Evolutionary conservation across 1,140 invertebrate genomes (phyloP), one percentile per base, ranked within the genome.

Genomic region (Camponotus pennsylvanicus): DNA sequence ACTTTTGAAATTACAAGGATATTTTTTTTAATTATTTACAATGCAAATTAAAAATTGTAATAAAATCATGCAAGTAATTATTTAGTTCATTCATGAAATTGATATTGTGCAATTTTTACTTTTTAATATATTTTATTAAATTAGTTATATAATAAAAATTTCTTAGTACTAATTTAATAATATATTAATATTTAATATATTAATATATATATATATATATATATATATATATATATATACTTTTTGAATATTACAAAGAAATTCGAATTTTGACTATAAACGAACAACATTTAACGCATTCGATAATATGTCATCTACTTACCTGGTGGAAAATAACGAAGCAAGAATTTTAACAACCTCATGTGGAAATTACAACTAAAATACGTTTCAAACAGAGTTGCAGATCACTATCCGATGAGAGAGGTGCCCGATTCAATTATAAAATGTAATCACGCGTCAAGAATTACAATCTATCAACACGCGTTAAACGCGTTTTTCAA

Each of bases 291-390:
- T n/a, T 59, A 32, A 66, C 6, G 34, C 13, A 75, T n/a, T 18
- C 37, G 21, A 18, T 27, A 57, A 21, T 64, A 18, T 13, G 8
- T 9, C 7, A 7, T 21, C 45, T 80, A 49, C 70, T 91, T 92
- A 95, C 95, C 95, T 89, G 97, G 97, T 21, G 97, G 97, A 91
- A 97, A 96, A 91, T 97, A 97, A 84, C 97, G 95, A 9, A 97
- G 92, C 91, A 97, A 96, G 90, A 97, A 96, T 94, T 96, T 97
- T 49, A 96, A 93, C 57, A 97, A 93, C 92, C 95, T 97, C 97
- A 97, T 97, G 67, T 90, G 73, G 76, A 88, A 66, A 85, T 78
- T 85, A 59, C 70, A 90, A 86, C 90, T 88, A 90, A 49, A 55
- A n/a, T 18, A 34, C 52, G 82, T 80, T 85, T 67, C 21, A 45